Evolutionary conservation across 1,140 invertebrate genomes (phyloP), one percentile per base, ranked within the genome.

Genomic region (Drosophila lacertosa): DNA sequence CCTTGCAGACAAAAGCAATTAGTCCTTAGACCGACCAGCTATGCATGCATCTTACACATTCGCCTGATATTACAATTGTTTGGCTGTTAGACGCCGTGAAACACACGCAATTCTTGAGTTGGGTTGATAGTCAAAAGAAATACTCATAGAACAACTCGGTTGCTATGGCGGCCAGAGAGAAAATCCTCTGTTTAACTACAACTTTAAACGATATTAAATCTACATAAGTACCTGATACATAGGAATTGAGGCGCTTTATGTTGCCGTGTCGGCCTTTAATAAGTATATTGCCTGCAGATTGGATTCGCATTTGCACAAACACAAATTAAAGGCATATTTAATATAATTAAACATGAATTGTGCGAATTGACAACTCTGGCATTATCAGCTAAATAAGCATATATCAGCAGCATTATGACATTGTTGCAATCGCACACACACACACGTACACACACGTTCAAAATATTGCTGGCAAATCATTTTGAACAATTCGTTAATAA

Each of bases 321-420:
- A 9, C 29, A 24, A 45, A 48, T 16, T 15, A 5, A 29, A 20
- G 11, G 16, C 11, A 42, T 26, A n/a, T n/a, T n/a, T n/a, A 62
- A 51, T 26, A 33, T 47, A 63, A 55, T 64, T 64, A 18, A 26
- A 55, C 55, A 50, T 15, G 18, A 22, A 37, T 22, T 13, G n/a
- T 53, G 20, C 9, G 22, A 26, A 51, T 22, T 33, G 55, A 47
- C 45, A 54, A 54, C n/a, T 20, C n/a, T 39, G 9, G 33, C 24
- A 42, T 15, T 18, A 42, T 32, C 39, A 22, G n/a, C 22, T 22
- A 33, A 44, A 42, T 63, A 16, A 33, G 18, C 32, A 5, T 5
- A n/a, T 11, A 35, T 51, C 48, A 22, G 48, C 29, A 53, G 7
- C 10, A 53, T 35, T 53, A 20, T 35, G 10, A 37, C 48, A 35